phyloP scores from a whole-genome alignment of 2,113 vertebrate species.

The Cololabis saira region DNA sequence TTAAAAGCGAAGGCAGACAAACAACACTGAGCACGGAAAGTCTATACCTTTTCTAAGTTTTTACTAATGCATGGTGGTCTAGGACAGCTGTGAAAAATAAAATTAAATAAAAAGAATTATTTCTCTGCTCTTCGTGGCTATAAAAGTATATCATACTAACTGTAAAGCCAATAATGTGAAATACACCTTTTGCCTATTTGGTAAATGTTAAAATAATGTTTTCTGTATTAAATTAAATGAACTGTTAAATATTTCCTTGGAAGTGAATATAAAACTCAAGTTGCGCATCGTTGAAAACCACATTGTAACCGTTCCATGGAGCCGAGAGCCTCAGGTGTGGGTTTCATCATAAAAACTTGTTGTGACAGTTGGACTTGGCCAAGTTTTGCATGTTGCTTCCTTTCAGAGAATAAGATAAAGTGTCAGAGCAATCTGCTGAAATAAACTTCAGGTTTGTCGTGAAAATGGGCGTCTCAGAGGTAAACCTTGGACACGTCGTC shows the following conservation, averaged over 20 bases:
- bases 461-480: neutral
- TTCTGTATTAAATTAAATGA: too few species aligned
- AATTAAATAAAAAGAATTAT: neutral
- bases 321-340: neutral
- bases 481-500: too few species aligned
- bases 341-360: slow-evolving; percentile 15
- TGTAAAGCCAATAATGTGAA: too few species aligned
- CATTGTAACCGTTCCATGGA: neutral
- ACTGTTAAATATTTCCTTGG: too few species aligned
- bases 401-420: slow-evolving; percentile 6
- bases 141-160: neutral
- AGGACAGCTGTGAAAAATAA: slow-evolving; percentile 9
- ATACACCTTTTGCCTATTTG: too few species aligned
- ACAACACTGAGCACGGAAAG: slow-evolving; percentile 34
- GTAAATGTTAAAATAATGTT: too few species aligned
- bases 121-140: neutral
- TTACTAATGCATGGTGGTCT: neutral
- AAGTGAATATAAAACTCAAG: too few species aligned
- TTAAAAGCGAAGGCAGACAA: slow-evolving; percentile 47
- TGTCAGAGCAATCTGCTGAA: neutral
- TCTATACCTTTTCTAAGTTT: neutral
- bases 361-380: slow-evolving; percentile 19
- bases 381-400: slow-evolving; percentile 6
- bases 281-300: too few species aligned
- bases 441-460: neutral